Conservation (phyloP, 53 echinoderm and acorn worm species). For the Luidia sarsii region DNA sequence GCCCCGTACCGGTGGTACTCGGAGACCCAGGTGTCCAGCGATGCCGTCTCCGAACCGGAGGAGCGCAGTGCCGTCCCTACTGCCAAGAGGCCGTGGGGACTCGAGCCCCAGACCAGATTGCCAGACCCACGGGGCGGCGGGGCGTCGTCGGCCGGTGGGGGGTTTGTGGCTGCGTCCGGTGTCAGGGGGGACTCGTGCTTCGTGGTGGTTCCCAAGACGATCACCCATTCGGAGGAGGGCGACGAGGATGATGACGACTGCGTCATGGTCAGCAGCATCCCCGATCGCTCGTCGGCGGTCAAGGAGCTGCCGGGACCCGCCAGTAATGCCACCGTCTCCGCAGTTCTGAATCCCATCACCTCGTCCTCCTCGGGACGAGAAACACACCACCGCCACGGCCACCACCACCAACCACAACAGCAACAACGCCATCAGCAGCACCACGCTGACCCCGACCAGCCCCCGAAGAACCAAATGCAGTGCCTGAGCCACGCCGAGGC, state of each 20-base stretch:
- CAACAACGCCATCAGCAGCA: background rate
- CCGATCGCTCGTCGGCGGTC: background rate
- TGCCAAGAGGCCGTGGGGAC: background rate
- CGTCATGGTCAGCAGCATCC: conserved; percentile 5
- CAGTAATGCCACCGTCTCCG: conserved; percentile 6
- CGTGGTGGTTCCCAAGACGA: conserved; percentile 7
- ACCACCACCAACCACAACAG: background rate
- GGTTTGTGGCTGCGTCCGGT: too few species aligned
- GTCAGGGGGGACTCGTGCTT: background rate
- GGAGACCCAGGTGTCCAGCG: background rate
- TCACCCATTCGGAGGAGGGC: background rate
- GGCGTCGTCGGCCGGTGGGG: too few species aligned
- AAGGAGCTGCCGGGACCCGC: conserved; percentile 1
- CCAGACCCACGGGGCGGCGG: too few species aligned
- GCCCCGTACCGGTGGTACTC: background rate
- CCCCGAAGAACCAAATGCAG: conserved; percentile 42
- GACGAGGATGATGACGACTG: conserved; percentile 4
- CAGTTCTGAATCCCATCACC: too few species aligned
- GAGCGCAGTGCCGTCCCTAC: conserved; percentile 3
- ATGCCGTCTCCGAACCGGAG: background rate
- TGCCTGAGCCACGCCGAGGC: conserved; percentile 30
- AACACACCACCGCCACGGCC: background rate
- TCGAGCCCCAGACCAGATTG: background rate
- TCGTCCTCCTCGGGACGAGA: background rate
- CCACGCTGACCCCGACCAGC: background rate